Evolutionary conservation across 1,140 invertebrate species (phyloP), one percentile per base, ranked within the genome.

Genomic region (Drosophila bifasciata): DNA sequence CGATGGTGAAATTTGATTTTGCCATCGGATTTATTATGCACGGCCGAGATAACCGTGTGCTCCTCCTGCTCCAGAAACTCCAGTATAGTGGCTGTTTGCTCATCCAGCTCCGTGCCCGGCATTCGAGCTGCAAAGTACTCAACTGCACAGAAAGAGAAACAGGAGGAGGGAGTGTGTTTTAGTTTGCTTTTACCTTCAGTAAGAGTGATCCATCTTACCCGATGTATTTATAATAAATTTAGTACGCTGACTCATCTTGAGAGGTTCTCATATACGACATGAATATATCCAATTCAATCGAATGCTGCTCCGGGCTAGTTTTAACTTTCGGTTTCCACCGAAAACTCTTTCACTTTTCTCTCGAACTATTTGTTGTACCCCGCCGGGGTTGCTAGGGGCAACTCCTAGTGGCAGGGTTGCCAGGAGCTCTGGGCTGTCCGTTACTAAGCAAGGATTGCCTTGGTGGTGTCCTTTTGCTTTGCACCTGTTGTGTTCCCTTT

Each of bases 61-160:
- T 91, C 91, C 52, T 92, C 91, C 68, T 89, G 90, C 76, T 92
- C 89, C 48, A 91, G 73, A 61, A 92, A 92, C 74, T 91, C 91
- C 70, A 86, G 68, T 61, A 91, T 79, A 63, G 76, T 76, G 50
- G 88, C 76, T 52, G 80, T 86, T 61, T 91, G 86, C 43, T 90
- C 90, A 56, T 90, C 89, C 61, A 89, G 58, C 44, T 90, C 81
- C 39, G 78, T 66, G 32, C 73, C 55, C 13, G 78, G 84, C 63
- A 77, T 77, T 28, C 73, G 75, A 50, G 75, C 85, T 21, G 48
- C 72, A 63, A 91, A 91, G 60, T 91, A 91, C 63, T 91, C 90
- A 56, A 90, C 90, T 91, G 19, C 6, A 16, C 4, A 11, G 28
- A 3, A 36, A 11, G 9, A 36, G 32, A 5, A 36, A 11, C 9